A percentile compares a stretch with the other conserved stretches of the same genome.
Evolutionary conservation across 2,888 invertebrate species (phyloP).

Genomic region (Globia sparganii): DNA sequence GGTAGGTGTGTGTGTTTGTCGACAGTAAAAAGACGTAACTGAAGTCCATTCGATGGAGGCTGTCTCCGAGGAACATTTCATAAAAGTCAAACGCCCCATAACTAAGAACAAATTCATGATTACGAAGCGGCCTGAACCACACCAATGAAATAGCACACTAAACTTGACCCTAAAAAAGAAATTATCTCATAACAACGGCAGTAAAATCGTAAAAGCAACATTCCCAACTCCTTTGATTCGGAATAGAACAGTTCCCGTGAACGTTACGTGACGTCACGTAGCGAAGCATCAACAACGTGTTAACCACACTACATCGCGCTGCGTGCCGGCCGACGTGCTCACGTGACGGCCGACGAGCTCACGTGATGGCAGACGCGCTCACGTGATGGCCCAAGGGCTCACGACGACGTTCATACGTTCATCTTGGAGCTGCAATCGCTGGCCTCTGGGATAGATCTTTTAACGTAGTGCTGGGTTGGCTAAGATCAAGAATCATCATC

Average conservation of each 20-base stretch:
- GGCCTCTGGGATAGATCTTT: too few relatives aligned
- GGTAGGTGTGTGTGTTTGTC: background rate
- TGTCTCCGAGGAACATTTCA: background rate
- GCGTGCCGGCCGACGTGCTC: background rate
- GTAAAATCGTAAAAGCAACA: background rate
- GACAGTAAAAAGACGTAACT: background rate
- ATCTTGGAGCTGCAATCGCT: too few relatives aligned
- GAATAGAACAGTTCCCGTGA: slow-evolving; percentile 21
- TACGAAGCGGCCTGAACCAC: background rate
- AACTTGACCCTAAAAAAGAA: background rate
- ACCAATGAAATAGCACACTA: background rate
- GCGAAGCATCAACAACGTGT: slow-evolving; percentile 9
- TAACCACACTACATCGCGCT: slow-evolving; percentile 19
- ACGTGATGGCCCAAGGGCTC: slow-evolving; percentile 3
- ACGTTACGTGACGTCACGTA: background rate
- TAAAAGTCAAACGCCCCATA: background rate
- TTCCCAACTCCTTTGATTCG: slow-evolving; percentile 26
- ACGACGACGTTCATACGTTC: slow-evolving; percentile 5
- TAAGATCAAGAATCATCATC: too few relatives aligned
- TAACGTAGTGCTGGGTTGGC: too few relatives aligned
- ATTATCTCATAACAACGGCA: slow-evolving; percentile 2
- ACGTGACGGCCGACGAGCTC: too few relatives aligned
- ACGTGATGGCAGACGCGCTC: background rate
- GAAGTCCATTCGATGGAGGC: background rate
- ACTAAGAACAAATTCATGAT: background rate